Base-by-base conservation (phyloP, 2,888 invertebrate genomes). In the Polydrusus tereticollis region DNA sequence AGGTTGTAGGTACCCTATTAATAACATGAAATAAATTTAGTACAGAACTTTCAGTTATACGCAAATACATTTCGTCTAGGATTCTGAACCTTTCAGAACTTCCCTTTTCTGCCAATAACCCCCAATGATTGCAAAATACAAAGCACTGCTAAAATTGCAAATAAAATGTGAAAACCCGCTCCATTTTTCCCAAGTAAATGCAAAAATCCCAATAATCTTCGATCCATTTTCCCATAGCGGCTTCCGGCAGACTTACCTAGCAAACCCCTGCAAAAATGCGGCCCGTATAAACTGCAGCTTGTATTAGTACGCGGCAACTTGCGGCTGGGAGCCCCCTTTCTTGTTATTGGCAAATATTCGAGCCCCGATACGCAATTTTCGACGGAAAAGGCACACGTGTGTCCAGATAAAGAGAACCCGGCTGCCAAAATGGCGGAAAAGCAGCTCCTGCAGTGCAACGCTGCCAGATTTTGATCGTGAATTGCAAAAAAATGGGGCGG, bases 401-500 rank as follows among this genome's bases (percentile, higher is more conserved):
- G 18, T 23, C 18, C 21, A 7, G 41, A 38, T n/a, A 64, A 23
- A 21, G 16, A 58, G 33, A 63, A 68, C 58, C 72, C 57, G 72
- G 72, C 64, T 43, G 59, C 58, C 72, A 72, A 72, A 72, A 72
- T 72, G 72, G 72, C 72, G 68, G 62, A 66, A 23, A 16, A 43
- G 50, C 59, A 43, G 68, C 58, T 21, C 50, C 67, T n/a, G 18
- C 33, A 23, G n/a, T 21, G 8, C 62, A 33, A 23, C 16, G 72
- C 66, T 71, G 71, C 55, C 71, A 43, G 14, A 50, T 29, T 55
- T 43, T 26, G 29, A 12, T 1, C 0, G 8, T 10, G 16, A 38
- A 38, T 58, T 2, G n/a, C 1, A 20, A 47, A 21, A 47, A 10
- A 10, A 1, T n/a, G n/a, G n/a, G 41, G 0, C n/a, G n/a, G 41